Percentiles rank a stretch among this genome's conserved stretches.
These are phyloP conservation scores for Aplidium turbinatum DNA, from an alignment of 23 tunicate species.

Conservation along the genomic window DNA sequence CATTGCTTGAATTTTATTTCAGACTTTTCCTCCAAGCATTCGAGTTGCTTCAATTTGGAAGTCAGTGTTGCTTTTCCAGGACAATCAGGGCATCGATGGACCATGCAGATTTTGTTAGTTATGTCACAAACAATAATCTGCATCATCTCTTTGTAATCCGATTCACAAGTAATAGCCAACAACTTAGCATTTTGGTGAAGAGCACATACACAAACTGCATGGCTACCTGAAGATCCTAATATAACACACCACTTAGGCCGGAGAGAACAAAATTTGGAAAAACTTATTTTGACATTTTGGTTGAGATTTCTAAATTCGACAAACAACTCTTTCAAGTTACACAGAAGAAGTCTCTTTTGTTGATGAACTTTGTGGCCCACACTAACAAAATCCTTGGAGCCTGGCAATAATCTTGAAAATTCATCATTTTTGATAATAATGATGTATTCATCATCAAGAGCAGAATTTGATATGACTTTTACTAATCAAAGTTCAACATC, in stretches of 20 bases:
- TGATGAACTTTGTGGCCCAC: background rate
- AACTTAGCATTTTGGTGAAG: slow-evolving; percentile 21
- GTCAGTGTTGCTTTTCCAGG: slow-evolving; percentile 2
- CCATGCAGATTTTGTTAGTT: no score
- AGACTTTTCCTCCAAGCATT: slow-evolving; percentile 5
- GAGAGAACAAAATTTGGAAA: slow-evolving; percentile 28
- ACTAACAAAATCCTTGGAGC: slow-evolving; percentile 16
- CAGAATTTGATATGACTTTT: no score
- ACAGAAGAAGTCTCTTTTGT: slow-evolving; percentile 8
- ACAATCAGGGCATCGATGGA: slow-evolving; percentile 5
- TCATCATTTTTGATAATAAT: slow-evolving; percentile 40
- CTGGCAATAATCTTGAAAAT: slow-evolving; percentile 30
- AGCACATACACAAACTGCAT: slow-evolving; percentile 19
- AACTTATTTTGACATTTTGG: slow-evolving; percentile 15
- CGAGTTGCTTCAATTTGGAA: slow-evolving; percentile 10
- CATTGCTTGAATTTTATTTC: slow-evolving; percentile 35
- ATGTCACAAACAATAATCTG: slow-evolving; percentile 15
- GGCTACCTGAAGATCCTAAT: slow-evolving; percentile 27
- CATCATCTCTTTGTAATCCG: slow-evolving; percentile 1
- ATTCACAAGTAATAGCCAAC: slow-evolving; percentile 1
- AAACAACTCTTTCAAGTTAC: slow-evolving; percentile 34
- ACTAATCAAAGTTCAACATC: no score
- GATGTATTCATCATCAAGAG: no score
- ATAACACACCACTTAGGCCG: slow-evolving; percentile 16
- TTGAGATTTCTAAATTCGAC: slow-evolving; percentile 16